phyloP scores from a whole-genome alignment of 2,797 vertebrate species.

The Poeciliopsis turneri region DNA sequence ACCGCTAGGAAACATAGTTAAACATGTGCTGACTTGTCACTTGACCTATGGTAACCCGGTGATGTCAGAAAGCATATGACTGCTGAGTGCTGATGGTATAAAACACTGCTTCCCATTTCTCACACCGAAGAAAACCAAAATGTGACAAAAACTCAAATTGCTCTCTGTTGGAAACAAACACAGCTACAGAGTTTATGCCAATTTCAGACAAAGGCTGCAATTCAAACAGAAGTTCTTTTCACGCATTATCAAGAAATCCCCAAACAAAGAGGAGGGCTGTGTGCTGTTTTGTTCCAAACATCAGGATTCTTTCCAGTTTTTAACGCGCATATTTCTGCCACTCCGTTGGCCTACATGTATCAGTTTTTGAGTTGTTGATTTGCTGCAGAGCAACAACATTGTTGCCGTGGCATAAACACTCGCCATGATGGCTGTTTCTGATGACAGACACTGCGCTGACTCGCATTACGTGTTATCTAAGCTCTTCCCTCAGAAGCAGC shows the following conservation, averaged over 20 bases:
- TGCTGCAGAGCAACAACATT: background rate
- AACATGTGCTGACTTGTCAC: slow-evolving; percentile 48
- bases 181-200: background rate
- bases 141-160: background rate
- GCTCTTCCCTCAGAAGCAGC: background rate
- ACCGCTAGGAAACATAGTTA: slow-evolving; percentile 24
- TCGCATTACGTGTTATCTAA: slow-evolving; percentile 17
- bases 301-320: background rate
- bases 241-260: slow-evolving; percentile 9
- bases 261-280: slow-evolving; percentile 15
- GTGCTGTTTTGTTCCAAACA: background rate
- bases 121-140: background rate
- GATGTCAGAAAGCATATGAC: slow-evolving; percentile 6
- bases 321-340: background rate
- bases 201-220: background rate
- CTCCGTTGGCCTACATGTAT: background rate
- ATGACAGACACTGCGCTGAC: background rate
- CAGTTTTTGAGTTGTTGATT: background rate
- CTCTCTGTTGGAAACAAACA: slow-evolving; percentile 1
- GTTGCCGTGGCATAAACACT: background rate
- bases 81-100: slow-evolving; percentile 5
- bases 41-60: slow-evolving; percentile 52
- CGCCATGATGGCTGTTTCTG: background rate
- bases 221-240: background rate
- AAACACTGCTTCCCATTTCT: slow-evolving; percentile 13